Evolutionary conservation across 2,113 vertebrate genomes (phyloP), one percentile per base, ranked within the genome.

Genomic region (Artemisiospiza belli): DNA sequence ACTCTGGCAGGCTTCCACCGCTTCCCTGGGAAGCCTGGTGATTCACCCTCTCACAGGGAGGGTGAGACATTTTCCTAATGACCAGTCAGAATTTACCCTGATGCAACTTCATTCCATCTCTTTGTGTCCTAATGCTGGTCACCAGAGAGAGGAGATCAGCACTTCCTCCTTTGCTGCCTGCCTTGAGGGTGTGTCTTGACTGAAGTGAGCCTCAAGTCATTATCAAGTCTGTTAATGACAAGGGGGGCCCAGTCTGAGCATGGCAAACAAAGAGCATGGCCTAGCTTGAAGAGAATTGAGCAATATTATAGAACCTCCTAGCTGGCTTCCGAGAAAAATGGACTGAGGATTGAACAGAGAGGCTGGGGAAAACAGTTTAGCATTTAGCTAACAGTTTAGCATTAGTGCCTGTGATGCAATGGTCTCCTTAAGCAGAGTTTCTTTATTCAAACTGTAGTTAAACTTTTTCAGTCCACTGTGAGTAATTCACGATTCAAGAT

Each of bases 101-200:
- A 41, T 1, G 2, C 14, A 63, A 4, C n/a, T 76, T 72, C 41
- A 35, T 78, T 44, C 41, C 21, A 72, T 70, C 70, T 79, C 39
- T 33, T 89, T 11, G 0, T 31, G 33, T 66, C 22, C 28, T 51
- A 8, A 19, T 4, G 1, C 21, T 78, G 62, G 20, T 52, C 62
- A 83, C 49, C 33, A 43, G 44, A 68, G 39, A 84, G n/a, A 87
- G 28, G 28, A 90, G 39, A 85, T 27, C n/a, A 64, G 6, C 21
- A 25, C 37, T 33, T 44, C 10, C 2, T 6, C 4, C 16, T 33
- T 19, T 30, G 15, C 28, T 69, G 33, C 28, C 22, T 8, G 0
- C 11, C 15, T 41, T 35, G 31, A 55, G 49, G 41, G 7, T 47
- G 16, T 52, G 15, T 52, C 63, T 77, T 69, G 55, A 22, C 33